phyloP scores from a whole-genome alignment of 1,140 invertebrate genomes.

The Heliconius himera region DNA sequence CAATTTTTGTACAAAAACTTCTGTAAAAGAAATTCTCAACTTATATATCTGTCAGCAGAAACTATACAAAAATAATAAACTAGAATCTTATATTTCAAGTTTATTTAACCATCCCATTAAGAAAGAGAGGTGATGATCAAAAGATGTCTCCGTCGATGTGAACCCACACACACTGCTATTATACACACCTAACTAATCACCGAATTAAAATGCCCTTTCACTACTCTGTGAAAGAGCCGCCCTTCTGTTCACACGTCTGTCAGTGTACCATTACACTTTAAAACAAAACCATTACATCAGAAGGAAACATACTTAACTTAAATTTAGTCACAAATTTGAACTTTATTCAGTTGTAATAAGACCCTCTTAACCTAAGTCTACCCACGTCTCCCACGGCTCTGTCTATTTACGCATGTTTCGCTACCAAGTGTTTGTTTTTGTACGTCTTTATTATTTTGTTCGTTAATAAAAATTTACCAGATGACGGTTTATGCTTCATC shows the following conservation, averaged over 20 bases:
- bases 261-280: conserved; percentile 56
- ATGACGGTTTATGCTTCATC: neutral
- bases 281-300: conserved; percentile 56
- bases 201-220: conserved; percentile 57
- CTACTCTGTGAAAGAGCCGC: conserved; percentile 54
- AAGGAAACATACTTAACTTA: conserved; percentile 31
- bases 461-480: conserved; percentile 7
- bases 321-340: neutral
- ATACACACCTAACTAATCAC: conserved; percentile 53
- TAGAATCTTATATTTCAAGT: neutral
- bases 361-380: neutral
- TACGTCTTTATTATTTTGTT: conserved; percentile 34
- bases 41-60: neutral
- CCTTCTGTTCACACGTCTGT: conserved; percentile 62
- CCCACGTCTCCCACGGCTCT: conserved; percentile 50
- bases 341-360: conserved; percentile 15
- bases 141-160: conserved; percentile 37
- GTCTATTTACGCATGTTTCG: conserved; percentile 54
- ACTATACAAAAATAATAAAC: conserved; percentile 10
- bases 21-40: neutral
- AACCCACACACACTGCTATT: conserved; percentile 42
- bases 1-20: neutral
- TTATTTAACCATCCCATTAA: conserved; percentile 25
- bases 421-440: conserved; percentile 30
- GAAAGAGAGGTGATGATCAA: conserved; percentile 31